Evolutionary conservation across 1,140 invertebrate genomes (phyloP).

Genomic region (Diuraphis noxia): DNA sequence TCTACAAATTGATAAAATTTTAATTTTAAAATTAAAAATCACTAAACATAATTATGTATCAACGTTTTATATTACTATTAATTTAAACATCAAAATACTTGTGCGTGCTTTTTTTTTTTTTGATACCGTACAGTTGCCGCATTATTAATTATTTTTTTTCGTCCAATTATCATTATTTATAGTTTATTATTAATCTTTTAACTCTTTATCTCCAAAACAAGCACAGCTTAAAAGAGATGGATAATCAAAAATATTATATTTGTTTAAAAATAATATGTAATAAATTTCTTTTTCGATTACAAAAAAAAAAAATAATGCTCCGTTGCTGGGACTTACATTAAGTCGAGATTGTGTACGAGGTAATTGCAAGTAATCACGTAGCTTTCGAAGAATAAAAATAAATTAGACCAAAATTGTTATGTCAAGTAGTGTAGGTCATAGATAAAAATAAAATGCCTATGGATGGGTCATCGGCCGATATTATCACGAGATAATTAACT

Average conservation of each 20-base stretch:
- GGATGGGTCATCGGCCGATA: background rate
- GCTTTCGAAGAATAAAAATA: background rate
- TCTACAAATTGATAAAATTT: background rate
- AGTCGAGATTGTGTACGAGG: background rate
- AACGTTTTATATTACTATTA: background rate
- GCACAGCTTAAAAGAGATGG: no score
- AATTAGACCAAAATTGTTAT: conserved; percentile 9
- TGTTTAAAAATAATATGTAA: no score
- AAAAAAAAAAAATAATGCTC: no score
- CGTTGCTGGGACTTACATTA: background rate
- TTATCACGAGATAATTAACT: background rate
- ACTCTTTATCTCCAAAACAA: no score
- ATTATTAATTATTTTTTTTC: background rate
- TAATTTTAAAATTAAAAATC: background rate
- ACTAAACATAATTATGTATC: background rate
- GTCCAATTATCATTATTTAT: no score
- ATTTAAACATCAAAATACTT: background rate
- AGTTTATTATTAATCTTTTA: no score
- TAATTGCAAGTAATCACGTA: background rate
- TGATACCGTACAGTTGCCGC: background rate
- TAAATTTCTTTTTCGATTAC: no score
- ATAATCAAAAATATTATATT: no score
- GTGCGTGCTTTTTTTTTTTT: background rate
- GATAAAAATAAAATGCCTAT: background rate
- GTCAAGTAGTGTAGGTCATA: background rate